Evolutionary conservation across 2,888 invertebrate species (phyloP).

Genomic region (Drosophila parthenogenetica): DNA sequence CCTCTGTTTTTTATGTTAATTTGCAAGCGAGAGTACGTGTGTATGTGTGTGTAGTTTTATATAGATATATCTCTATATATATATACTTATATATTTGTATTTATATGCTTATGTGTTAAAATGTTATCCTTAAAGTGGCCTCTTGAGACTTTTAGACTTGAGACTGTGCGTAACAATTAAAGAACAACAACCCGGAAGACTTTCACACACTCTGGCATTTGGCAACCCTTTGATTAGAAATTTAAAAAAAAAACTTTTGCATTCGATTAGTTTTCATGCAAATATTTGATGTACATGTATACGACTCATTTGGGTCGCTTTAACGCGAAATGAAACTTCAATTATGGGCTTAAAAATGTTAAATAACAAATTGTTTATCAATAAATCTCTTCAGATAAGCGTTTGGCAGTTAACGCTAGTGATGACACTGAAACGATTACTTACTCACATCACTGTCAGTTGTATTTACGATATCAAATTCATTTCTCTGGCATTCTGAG

Average conservation of each 20-base stretch:
- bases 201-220: constrained; percentile 1
- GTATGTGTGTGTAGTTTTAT: constrained; percentile 1
- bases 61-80: neutral
- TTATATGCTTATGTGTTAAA: neutral
- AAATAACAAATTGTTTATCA: too few species aligned
- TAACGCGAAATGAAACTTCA: too few species aligned
- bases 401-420: too few species aligned
- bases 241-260: constrained; percentile 17
- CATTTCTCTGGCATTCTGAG: neutral
- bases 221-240: constrained; percentile 31
- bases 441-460: neutral
- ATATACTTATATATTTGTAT: neutral
- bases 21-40: neutral
- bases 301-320: constrained; percentile 1
- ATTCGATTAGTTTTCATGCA: constrained; percentile 20
- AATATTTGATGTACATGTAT: neutral
- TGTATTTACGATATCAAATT: neutral
- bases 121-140: constrained; percentile 11
- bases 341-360: too few species aligned
- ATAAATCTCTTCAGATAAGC: too few species aligned
- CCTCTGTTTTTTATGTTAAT: constrained; percentile 39
- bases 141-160: constrained; percentile 17
- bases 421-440: too few species aligned
- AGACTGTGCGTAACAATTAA: constrained; percentile 35
- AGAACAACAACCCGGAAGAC: constrained; percentile 14